Evolutionary conservation across 1,140 invertebrate genomes (phyloP).

Genomic region (Drosophila nasuta): DNA sequence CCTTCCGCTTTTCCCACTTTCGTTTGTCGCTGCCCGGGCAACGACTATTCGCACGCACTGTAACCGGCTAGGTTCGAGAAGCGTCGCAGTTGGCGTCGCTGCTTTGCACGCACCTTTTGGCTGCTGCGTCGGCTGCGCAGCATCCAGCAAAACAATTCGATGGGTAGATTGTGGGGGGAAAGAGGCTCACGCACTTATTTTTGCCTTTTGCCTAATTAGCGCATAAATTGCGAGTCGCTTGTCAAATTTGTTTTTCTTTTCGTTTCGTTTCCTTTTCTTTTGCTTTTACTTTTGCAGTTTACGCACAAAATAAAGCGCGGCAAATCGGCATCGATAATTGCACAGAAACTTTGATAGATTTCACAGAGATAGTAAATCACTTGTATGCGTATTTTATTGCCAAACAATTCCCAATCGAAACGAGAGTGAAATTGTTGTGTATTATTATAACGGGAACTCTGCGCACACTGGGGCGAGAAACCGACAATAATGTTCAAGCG

Average conservation of each 20-base stretch:
- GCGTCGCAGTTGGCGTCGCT: conserved; percentile 4
- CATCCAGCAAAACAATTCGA: conserved; percentile 3
- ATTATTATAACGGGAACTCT: conserved; percentile 20
- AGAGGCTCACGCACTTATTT: conserved; percentile 16
- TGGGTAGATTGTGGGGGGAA: not conserved
- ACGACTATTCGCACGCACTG: conserved; percentile 50
- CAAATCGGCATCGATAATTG: not conserved
- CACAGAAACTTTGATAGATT: not conserved
- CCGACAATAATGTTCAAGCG: conserved; percentile 20
- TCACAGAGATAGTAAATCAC: not conserved
- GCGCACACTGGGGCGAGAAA: conserved; percentile 16
- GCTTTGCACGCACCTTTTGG: conserved; percentile 10
- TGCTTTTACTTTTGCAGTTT: not conserved
- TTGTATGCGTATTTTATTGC: not conserved
- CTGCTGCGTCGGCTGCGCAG: conserved; percentile 4
- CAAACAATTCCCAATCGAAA: not conserved
- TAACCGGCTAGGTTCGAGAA: conserved; percentile 20
- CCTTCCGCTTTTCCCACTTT: not conserved
- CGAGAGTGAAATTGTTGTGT: not conserved
- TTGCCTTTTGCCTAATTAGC: conserved; percentile 38
- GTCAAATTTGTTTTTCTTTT: conserved; percentile 3
- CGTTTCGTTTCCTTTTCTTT: not conserved
- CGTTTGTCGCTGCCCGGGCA: conserved; percentile 18
- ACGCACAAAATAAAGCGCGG: conserved; percentile 14
- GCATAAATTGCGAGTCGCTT: conserved; percentile 28